Percentiles rank a stretch among this genome's conserved stretches.
These are phyloP conservation scores for Eptatretus burgeri DNA, from an alignment of 2,113 vertebrate species.

Conservation along the genomic window DNA sequence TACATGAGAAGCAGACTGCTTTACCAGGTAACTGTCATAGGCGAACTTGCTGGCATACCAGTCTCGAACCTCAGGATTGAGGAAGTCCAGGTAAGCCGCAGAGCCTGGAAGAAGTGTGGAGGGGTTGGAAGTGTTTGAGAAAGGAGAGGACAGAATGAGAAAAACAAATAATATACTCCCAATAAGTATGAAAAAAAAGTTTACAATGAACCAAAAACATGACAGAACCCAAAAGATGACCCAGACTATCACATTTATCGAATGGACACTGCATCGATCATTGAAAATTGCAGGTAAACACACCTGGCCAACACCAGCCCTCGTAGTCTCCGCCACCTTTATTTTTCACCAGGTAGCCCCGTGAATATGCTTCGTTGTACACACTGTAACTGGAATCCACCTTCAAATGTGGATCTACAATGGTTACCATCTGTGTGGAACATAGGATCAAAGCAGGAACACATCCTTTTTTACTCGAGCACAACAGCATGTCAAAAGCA, in stretches of 20 bases:
- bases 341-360: constrained; percentile 36
- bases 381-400: constrained; percentile 44
- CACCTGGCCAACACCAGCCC: constrained; percentile 86
- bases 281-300: not conserved
- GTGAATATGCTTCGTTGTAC: constrained; percentile 35
- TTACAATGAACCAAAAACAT: no score
- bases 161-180: not conserved
- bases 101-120: constrained; percentile 20
- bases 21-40: constrained; percentile 50
- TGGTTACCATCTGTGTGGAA: constrained; percentile 43
- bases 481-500: not conserved
- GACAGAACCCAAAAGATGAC: no score
- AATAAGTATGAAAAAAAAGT: not conserved
- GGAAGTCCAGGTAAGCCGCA: constrained; percentile 52
- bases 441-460: not conserved
- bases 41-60: constrained; percentile 60
- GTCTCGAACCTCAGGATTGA: constrained; percentile 29
- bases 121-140: no score
- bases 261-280: no score
- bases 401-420: constrained; percentile 77
- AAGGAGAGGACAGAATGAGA: no score
- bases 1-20: not conserved
- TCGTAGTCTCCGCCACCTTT: constrained; percentile 58
- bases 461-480: not conserved
- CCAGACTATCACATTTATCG: no score